Evolutionary conservation across 37 sponge, comb jelly and placozoan genomes (phyloP), one percentile per base, ranked within the genome.

Genomic region (Beroe ovata): DNA sequence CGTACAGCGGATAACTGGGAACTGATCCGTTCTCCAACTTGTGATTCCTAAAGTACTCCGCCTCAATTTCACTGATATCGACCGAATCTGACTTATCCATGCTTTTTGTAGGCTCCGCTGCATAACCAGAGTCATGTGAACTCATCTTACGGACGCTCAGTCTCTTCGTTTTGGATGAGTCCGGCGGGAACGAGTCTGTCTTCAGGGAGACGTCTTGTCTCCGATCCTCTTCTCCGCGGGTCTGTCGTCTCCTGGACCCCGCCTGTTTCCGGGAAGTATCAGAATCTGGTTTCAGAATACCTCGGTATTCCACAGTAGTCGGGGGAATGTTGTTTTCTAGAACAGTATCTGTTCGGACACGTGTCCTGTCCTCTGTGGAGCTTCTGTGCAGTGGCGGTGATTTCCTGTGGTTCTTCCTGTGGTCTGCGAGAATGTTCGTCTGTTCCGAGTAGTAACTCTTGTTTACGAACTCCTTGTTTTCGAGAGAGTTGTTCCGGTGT

Each of bases 81-180:
- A 77, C 54, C 25, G 84, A 77, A 19, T 77, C 84, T n/a, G 84
- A 77, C 54, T 77, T 77, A 29, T 77, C 84, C n/a, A 77, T 77
- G 28, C 84, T 42, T 40, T 42, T 42, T 14, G 36, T 35, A 20
- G 84, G 54, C 26, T 35, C 38, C 11, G 19, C 38, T 40, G 38
- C 84, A 36, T 77, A 77, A n/a, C 84, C 84, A 8, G 84, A 77
- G 54, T 77, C 84, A 40, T 77, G 84, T n/a, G 84, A 77, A 20
- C 38, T 36, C 84, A 77, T 77, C 38, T 23, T 39, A 25, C 84
- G 84, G 25, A 41, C 54, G 54, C 54, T 47, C 6, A 47, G 54
- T 47, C 54, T 47, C 54, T 47, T 47, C 11, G 54, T 16, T 47
- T 47, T 47, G 54, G 54, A 47, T 11, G 6, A 6, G 11, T 11